phyloP scores from a whole-genome alignment of 1,140 invertebrate species.

The Drosophila baimaii region DNA sequence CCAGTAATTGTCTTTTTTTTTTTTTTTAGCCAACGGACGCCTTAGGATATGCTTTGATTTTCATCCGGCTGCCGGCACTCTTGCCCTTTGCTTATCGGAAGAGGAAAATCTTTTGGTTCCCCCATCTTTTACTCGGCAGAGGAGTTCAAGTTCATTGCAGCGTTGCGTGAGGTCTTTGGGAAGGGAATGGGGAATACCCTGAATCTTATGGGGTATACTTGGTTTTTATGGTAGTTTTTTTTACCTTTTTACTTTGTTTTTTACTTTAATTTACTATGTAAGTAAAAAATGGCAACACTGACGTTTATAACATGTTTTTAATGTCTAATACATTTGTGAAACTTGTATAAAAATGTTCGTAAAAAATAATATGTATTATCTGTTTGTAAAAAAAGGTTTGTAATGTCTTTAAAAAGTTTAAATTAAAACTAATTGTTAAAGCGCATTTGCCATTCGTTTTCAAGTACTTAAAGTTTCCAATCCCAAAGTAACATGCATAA shows the following conservation, averaged over 20 bases:
- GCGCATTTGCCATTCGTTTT: neutral
- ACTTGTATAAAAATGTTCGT: too few species aligned
- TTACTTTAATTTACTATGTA: too few species aligned
- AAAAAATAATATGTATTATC: too few species aligned
- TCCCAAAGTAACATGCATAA: neutral
- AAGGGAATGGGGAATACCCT: neutral
- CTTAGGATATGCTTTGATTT: constrained; percentile 69
- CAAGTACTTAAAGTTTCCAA: too few species aligned
- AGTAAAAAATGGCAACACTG: too few species aligned
- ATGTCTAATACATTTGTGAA: too few species aligned
- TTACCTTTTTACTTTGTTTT: too few species aligned
- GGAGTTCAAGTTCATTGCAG: constrained; percentile 63
- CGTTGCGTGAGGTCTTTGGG: constrained; percentile 36
- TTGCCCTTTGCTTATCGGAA: constrained; percentile 34
- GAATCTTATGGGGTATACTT: neutral
- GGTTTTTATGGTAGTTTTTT: neutral
- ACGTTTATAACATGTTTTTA: too few species aligned
- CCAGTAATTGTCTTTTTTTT: constrained; percentile 56
- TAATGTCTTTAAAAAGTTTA: neutral
- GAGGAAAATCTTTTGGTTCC: constrained; percentile 24
- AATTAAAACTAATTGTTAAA: neutral
- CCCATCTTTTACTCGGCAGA: neutral
- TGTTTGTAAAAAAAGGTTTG: too few species aligned
- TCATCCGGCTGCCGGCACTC: constrained; percentile 26
- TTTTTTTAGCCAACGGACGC: constrained; percentile 46